These are phyloP conservation scores for Silurus meridionalis DNA, from an alignment of 2,113 vertebrate genomes.

Conservation along the genomic window DNA sequence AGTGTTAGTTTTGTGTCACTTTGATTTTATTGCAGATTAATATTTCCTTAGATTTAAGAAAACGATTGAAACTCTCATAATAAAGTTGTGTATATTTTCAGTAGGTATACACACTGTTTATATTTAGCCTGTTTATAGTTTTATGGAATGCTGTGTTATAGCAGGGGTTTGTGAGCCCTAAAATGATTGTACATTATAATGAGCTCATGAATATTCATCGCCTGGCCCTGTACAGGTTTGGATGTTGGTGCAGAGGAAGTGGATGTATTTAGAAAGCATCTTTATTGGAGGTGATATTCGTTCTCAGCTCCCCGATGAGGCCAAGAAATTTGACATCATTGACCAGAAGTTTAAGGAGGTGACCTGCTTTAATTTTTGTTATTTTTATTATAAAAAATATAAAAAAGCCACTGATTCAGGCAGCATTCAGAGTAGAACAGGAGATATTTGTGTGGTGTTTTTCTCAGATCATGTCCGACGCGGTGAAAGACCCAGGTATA, in stretches of 20 bases:
- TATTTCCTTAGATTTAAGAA: no score
- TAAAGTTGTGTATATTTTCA: no score
- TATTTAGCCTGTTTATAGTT: not conserved
- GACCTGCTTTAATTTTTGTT: conserved; percentile 27
- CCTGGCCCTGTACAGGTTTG: conserved; percentile 76
- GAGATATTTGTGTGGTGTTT: not conserved
- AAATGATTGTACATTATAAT: not conserved
- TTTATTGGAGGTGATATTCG: conserved; percentile 90
- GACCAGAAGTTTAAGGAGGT: conserved; percentile 86
- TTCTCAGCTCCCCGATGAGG: conserved; percentile 88
- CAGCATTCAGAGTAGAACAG: not conserved
- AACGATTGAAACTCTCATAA: no score
- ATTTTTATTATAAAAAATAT: not conserved
- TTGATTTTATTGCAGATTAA: no score
- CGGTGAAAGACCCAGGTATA: conserved; percentile 78
- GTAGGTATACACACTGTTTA: not conserved
- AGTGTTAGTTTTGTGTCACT: not conserved
- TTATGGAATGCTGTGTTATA: not conserved
- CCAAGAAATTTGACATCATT: conserved; percentile 88
- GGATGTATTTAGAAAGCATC: conserved; percentile 97
- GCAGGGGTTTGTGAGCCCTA: no score
- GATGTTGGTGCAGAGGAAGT: conserved; percentile 92
- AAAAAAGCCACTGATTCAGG: not conserved
- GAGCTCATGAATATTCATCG: not conserved
- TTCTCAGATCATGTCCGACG: conserved; percentile 86